Evolutionary conservation across 2,113 vertebrate genomes (phyloP).

Genomic region (Sclerurus mexicanus): DNA sequence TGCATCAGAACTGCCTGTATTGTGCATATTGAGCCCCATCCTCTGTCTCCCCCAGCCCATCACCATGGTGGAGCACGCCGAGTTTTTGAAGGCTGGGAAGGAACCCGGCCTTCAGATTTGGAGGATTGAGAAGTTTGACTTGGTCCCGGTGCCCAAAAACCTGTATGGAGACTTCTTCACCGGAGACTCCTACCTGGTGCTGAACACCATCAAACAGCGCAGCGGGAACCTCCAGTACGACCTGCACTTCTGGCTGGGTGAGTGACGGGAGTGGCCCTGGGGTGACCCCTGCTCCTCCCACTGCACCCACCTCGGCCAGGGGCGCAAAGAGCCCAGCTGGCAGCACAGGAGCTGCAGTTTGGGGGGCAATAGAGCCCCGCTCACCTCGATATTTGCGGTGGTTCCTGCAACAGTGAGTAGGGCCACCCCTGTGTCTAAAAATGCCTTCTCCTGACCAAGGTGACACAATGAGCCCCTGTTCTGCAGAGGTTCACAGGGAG

Average conservation of each 20-base stretch:
- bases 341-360: background rate
- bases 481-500: background rate
- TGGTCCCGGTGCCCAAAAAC: constrained; percentile 90
- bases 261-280: background rate
- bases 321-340: background rate
- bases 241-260: constrained; percentile 97
- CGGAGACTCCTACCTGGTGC: constrained; percentile 91
- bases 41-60: constrained; percentile 56
- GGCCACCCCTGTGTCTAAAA: background rate
- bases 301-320: background rate
- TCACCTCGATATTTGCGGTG: background rate
- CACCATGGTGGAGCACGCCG: constrained; percentile 90
- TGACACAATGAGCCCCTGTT: background rate
- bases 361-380: background rate
- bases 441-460: background rate
- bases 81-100: constrained; percentile 90
- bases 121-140: constrained; percentile 94
- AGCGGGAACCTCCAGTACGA: constrained; percentile 91
- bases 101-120: constrained; percentile 93
- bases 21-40: background rate
- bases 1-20: background rate
- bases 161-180: constrained; percentile 93
- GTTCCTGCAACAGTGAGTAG: background rate
- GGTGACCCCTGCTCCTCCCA: background rate
- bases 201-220: constrained; percentile 92